Conservation (phyloP, 23 tunicate species). For the Clavelina lepadiformis region DNA sequence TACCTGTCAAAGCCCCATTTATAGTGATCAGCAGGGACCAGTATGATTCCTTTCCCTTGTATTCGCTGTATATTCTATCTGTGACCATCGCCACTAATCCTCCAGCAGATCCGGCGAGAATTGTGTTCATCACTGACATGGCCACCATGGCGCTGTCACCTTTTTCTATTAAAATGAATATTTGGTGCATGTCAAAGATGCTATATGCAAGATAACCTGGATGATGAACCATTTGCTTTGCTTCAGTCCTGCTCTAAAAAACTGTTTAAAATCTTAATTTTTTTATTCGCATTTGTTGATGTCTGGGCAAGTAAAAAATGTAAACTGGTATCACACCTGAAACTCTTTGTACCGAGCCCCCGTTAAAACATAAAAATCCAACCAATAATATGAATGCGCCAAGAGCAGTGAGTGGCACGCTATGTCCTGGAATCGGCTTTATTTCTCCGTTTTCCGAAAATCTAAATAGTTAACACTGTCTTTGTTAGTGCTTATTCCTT, state of each 20-base stretch:
- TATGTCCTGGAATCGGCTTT: conserved; percentile 31
- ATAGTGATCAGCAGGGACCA: conserved; percentile 74
- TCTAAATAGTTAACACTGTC: not conserved
- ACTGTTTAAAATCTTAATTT: no score
- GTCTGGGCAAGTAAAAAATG: no score
- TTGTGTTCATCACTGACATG: conserved; percentile 60
- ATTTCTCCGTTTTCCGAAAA: conserved; percentile 15
- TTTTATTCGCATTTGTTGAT: no score
- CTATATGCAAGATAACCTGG: no score
- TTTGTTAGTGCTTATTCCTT: not conserved
- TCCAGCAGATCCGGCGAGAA: conserved; percentile 54
- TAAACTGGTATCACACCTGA: conserved; percentile 24
- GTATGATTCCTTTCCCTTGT: conserved; percentile 31
- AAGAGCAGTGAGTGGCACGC: conserved; percentile 34
- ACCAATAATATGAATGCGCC: conserved; percentile 79
- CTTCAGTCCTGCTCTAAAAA: no score
- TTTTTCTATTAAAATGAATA: no score
- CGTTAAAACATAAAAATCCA: conserved; percentile 82
- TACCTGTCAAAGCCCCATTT: conserved; percentile 83
- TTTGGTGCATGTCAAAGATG: no score
- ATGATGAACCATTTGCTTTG: no score
- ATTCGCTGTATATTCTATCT: conserved; percentile 1
- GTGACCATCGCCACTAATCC: conserved; percentile 34
- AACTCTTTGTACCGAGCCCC: conserved; percentile 54
- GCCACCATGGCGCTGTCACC: conserved; percentile 42